Evolutionary conservation across 2,888 invertebrate species (phyloP), one percentile per base, ranked within the genome.

Genomic region (Coleophora flavipennella): DNA sequence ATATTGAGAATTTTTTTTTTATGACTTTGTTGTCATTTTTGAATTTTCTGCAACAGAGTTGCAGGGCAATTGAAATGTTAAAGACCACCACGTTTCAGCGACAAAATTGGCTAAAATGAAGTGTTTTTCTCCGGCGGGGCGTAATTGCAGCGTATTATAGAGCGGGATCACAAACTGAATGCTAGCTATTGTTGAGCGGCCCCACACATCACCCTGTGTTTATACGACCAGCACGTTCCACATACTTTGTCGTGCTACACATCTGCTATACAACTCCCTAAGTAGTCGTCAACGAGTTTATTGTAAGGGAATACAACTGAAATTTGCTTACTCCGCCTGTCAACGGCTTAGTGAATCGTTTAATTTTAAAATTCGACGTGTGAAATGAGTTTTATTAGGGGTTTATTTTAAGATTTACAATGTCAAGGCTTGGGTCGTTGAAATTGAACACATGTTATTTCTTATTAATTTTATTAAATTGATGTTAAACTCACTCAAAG

Each of bases 181-280:
- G 66, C 72, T 67, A 73, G 77, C 75, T 69, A 77, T 78, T 80
- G 80, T 79, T 74, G 55, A 53, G 55, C 62, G 78, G 79, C 79
- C 79, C 79, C 83, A 81, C 83, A 79, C 79, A 73, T 73, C 63
- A 75, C 66, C 48, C 50, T 55, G 53, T 84, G 83, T 84, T 84
- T 83, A 83, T 67, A 64, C 67, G 67, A 65, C 67, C 60, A 66
- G 79, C 83, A 84, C 83, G 83, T 79, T 67, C 79, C n/a, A 57
- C 65, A 74, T 79, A 83, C 83, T 78, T 80, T 84, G 83, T 84
- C 83, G 81, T 67, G 50, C 52, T 67, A 29, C 2, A 29, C 80
- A 81, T 79, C 44, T 42, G 44, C 44, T 41, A 39, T 33, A 39
- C 33, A 20, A 20, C 20, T 20, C 6, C 20, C 26, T 10, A 31